Base-by-base conservation (phyloP, 2,797 vertebrate genomes). In the Propithecus deckenii region DNA sequence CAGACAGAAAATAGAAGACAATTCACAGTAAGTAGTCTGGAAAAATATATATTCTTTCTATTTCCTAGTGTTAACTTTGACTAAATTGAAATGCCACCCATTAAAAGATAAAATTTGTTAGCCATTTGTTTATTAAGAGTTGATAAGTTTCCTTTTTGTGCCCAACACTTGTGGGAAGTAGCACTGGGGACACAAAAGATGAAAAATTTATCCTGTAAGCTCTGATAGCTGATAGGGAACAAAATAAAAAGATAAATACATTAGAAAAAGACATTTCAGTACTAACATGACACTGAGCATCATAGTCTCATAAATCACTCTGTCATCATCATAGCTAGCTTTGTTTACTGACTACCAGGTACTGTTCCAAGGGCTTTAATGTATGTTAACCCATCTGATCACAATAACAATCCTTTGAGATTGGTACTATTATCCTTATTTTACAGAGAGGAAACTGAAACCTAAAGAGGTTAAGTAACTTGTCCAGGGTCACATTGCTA, bases 1-100 rank as follows among this genome's bases (percentile, higher is more conserved):
- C 97, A 99, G 92, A 20, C 98, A 99, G 96, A 98, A 99, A 96
- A 98, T 98, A 97, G 99, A 98, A 96, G 98, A 98, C 87, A 97
- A 96, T 96, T 90, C 97, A 15, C 98, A 98, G 99, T 99, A 98
- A 98, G 99, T 99, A 25, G 85, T 81, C 96, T 94, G 71, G 69
- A 92, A 90, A 79, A 65, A 35, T 35, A 95, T 48, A 32, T 63
- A 35, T 50, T 96, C 22, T 89, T 80, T 74, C 63, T 87, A 9
- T 85, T 93, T 93, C 41, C 13, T 55, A n/a, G 5, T 76, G 25
- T 89, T 86, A 75, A 83, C 63, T 86, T 91, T 65, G 65, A 89
- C 32, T 84, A n/a, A 59, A 35, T 14, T 90, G 76, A 92, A 85
- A 83, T 92, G 59, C 52, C 32, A 55, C 5, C n/a, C 38, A 75